Evolutionary conservation across 2,888 invertebrate genomes (phyloP).

Genomic region (Monochamus alternatus): DNA sequence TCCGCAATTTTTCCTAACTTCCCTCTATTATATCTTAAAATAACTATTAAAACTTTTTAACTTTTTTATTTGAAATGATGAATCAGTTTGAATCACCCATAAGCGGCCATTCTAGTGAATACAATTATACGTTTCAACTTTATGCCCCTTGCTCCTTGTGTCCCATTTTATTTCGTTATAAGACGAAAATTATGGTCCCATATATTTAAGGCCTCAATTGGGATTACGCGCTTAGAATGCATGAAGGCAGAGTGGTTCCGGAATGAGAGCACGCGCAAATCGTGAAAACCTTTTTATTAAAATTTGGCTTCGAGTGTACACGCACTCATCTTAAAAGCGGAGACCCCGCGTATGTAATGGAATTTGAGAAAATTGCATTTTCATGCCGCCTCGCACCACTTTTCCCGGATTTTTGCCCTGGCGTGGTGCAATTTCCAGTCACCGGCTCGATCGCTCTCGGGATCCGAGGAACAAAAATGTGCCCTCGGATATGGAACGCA

Average conservation of each 20-base stretch:
- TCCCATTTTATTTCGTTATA: constrained; percentile 26
- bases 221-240: constrained; percentile 29
- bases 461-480: constrained; percentile 14
- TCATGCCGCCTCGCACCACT: constrained; percentile 44
- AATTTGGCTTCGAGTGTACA: constrained; percentile 53
- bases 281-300: constrained; percentile 53
- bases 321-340: constrained; percentile 57
- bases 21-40: no score
- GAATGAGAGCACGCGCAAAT: constrained; percentile 16
- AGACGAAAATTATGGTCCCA: constrained; percentile 17
- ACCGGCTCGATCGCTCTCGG: constrained; percentile 20
- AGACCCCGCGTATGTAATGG: constrained; percentile 54
- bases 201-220: constrained; percentile 28
- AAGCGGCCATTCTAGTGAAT: background rate
- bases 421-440: constrained; percentile 44
- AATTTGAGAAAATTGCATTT: constrained; percentile 58
- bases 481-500: constrained; percentile 11
- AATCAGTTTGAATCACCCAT: no score
- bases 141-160: background rate
- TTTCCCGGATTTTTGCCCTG: constrained; percentile 38
- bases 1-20: no score
- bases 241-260: constrained; percentile 16
- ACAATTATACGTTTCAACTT: background rate
- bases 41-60: no score
- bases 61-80: no score